Evolutionary conservation across 2,797 vertebrate species (phyloP).

Genomic region (Oreortyx pictus): DNA sequence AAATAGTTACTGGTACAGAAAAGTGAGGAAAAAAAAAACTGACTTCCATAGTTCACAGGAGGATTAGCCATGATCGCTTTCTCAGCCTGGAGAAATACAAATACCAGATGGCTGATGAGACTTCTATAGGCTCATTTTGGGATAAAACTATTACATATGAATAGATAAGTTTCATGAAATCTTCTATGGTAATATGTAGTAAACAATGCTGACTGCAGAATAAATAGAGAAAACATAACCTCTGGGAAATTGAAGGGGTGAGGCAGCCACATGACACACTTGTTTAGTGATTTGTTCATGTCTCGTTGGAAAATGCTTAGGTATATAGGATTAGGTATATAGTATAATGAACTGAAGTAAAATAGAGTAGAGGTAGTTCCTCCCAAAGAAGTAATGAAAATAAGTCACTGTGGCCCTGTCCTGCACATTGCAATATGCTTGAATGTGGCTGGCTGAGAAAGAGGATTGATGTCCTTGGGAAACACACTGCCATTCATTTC

Average conservation of each 20-base stretch:
- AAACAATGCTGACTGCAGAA: conserved; percentile 5
- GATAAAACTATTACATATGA: conserved; percentile 56
- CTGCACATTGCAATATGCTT: neutral
- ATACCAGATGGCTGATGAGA: conserved; percentile 75
- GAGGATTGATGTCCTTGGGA: neutral
- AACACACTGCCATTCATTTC: neutral
- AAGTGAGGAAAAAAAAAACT: conserved; percentile 66
- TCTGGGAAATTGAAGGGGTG: conserved; percentile 51
- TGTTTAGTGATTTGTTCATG: conserved; percentile 52
- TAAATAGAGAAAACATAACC: conserved; percentile 15
- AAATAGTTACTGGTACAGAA: conserved; percentile 67
- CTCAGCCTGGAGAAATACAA: conserved; percentile 77
- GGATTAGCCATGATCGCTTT: conserved; percentile 73
- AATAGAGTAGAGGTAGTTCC: conserved; percentile 10
- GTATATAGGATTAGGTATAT: neutral
- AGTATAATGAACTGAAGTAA: conserved; percentile 4
- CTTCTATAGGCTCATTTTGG: conserved; percentile 53
- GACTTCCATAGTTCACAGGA: conserved; percentile 72
- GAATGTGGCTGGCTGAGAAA: neutral
- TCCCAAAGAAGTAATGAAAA: conserved; percentile 52
- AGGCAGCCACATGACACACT: conserved; percentile 55
- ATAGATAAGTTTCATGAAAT: conserved; percentile 59
- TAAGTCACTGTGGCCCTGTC: neutral
- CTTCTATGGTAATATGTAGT: conserved; percentile 27
- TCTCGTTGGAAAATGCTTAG: conserved; percentile 63